phyloP scores from a whole-genome alignment of 1,140 invertebrate species.

The Neodiprion lecontei region DNA sequence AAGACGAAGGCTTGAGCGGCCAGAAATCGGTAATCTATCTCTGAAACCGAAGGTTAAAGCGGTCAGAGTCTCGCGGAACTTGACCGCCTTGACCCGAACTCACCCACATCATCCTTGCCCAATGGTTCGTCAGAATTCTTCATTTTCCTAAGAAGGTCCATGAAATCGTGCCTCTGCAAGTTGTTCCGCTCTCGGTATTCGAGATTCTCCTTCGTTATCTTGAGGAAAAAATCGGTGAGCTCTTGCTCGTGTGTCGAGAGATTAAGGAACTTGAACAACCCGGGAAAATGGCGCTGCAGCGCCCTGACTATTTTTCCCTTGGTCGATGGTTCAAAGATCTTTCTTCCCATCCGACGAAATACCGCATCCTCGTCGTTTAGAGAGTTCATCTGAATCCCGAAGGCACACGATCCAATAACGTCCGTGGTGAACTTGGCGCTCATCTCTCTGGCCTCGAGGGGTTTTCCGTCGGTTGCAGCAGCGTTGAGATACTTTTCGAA shows the following conservation, averaged over 20 bases:
- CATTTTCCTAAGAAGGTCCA: constrained; percentile 56
- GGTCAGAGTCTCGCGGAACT: too few relatives aligned
- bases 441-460: constrained; percentile 61
- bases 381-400: constrained; percentile 65
- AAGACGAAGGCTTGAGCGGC: constrained; percentile 43
- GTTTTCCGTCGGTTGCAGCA: constrained; percentile 38
- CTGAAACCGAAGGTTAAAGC: neutral
- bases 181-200: constrained; percentile 51
- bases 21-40: constrained; percentile 13
- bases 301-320: constrained; percentile 26
- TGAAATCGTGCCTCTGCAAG: constrained; percentile 58
- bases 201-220: constrained; percentile 64
- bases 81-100: constrained; percentile 43
- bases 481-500: constrained; percentile 51
- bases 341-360: constrained; percentile 58
- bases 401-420: constrained; percentile 65
- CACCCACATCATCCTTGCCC: constrained; percentile 38
- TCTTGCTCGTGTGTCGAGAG: constrained; percentile 35
- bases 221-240: constrained; percentile 37
- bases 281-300: constrained; percentile 32
- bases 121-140: constrained; percentile 29
- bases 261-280: constrained; percentile 34
- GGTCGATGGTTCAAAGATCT: constrained; percentile 42
- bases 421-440: constrained; percentile 63
- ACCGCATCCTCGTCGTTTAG: constrained; percentile 60